Conservation (phyloP, 2,797 vertebrate species). For the Tenualosa thibaudeaui region DNA sequence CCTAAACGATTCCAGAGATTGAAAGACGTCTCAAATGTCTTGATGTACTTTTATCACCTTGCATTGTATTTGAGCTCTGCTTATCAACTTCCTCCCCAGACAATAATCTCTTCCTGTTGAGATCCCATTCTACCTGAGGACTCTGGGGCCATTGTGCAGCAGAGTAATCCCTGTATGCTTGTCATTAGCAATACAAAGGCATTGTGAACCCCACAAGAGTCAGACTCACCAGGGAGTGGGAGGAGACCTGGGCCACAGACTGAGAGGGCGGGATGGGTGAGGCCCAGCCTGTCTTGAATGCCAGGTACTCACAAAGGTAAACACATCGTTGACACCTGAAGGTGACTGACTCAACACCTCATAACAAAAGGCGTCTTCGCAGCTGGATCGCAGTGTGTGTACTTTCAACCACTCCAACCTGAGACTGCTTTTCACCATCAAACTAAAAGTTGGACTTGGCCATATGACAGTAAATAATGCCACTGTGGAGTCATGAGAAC, state of each 20-base stretch:
- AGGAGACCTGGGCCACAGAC: conserved; percentile 9
- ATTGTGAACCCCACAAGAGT: not conserved
- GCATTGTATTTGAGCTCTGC: conserved; percentile 21
- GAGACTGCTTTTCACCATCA: not conserved
- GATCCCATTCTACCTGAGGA: not conserved
- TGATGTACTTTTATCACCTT: conserved; percentile 26
- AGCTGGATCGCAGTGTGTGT: not conserved
- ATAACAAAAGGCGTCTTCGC: not conserved
- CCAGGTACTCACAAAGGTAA: conserved; percentile 34
- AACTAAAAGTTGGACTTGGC: not conserved
- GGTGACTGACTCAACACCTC: not conserved
- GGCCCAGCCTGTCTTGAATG: not conserved
- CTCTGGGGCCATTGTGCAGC: conserved; percentile 29
- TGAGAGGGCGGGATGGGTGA: not conserved
- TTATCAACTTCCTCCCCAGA: conserved; percentile 15
- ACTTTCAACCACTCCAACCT: not conserved
- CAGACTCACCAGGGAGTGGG: conserved; percentile 32
- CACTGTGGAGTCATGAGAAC: not conserved
- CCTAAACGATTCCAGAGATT: not conserved
- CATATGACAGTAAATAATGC: not conserved
- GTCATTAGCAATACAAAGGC: conserved; percentile 39
- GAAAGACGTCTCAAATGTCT: not conserved
- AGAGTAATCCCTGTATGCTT: conserved; percentile 30
- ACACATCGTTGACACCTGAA: conserved; percentile 27
- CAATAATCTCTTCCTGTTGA: conserved; percentile 30